Percentiles rank a stretch among this genome's conserved stretches.
Evolutionary conservation across 2,113 vertebrate genomes (phyloP).

Genomic region (Toxotes chatareus): DNA sequence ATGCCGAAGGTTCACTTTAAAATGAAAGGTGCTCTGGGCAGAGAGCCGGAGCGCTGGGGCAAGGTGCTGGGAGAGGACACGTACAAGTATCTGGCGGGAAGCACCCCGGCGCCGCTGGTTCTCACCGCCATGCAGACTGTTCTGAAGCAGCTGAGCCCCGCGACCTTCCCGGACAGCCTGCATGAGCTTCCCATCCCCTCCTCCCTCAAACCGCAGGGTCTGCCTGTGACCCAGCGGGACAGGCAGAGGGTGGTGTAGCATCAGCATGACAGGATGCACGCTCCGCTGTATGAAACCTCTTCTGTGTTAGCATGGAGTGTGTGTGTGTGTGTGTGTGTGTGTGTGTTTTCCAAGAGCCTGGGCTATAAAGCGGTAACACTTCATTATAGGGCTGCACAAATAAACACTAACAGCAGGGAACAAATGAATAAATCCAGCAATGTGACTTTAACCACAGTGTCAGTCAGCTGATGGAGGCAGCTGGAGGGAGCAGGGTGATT

Average conservation of each 20-base stretch:
- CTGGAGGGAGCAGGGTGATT: background rate
- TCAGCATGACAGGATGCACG: slow-evolving; percentile 76
- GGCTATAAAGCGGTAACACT: background rate
- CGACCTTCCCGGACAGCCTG: slow-evolving; percentile 87
- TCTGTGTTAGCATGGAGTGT: background rate
- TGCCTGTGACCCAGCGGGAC: slow-evolving; percentile 31
- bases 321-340: slow-evolving; percentile 2
- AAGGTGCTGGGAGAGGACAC: slow-evolving; percentile 86
- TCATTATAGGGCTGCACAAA: slow-evolving; percentile 23
- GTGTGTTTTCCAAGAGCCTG: background rate
- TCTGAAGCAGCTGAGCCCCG: slow-evolving; percentile 86
- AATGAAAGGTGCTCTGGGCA: slow-evolving; percentile 81
- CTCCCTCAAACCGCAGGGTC: slow-evolving; percentile 83
- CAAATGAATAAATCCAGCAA: background rate
- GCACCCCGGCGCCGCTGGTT: slow-evolving; percentile 86
- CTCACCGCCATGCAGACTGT: slow-evolving; percentile 88
- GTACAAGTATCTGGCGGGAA: slow-evolving; percentile 85
- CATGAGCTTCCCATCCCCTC: slow-evolving; percentile 89
- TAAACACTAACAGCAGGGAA: slow-evolving; percentile 13
- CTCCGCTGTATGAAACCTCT: slow-evolving; percentile 69
- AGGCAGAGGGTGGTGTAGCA: slow-evolving; percentile 35
- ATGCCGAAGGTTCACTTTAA: slow-evolving; percentile 86
- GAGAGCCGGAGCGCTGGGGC: slow-evolving; percentile 85
- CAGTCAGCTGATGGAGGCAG: background rate
- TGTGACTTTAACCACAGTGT: background rate